Base-by-base conservation (phyloP, 2,888 invertebrate genomes). In the Chymomyza caudatula region DNA sequence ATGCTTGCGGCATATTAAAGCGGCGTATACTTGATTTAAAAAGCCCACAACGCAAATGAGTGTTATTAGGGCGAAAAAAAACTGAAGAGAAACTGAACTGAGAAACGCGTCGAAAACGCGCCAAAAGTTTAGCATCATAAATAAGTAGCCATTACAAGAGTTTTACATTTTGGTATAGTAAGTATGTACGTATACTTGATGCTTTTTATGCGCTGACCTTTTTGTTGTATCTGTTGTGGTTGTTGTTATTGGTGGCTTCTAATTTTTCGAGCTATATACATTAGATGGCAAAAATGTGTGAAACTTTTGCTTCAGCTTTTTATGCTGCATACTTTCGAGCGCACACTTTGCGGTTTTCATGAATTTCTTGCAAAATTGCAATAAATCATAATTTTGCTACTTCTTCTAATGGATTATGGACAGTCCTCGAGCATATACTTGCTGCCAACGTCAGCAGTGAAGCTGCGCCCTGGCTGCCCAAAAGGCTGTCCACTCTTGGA, bases 331-430 rank as follows among this genome's bases (percentile, higher is more conserved):
- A 73, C 78, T 79, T 74, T 67, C 65, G 47, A 53, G 78, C 62
- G 67, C 69, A 76, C 72, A 76, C 76, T 79, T 78, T 78, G 80
- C 55, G 76, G 74, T 76, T 73, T 70, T 67, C 71, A 74, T 71
- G 74, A 79, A 71, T 73, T 71, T 49, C 37, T 47, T 55, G 63
- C 56, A 60, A 61, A 67, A 78, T 69, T 80, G 80, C 80, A 83
- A 83, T 83, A 83, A 83, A 83, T 83, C 83, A 83, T 85, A 83
- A 83, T 83, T 37, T 83, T 85, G 82, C 75, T 79, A 71, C 72
- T 71, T 83, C 84, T 85, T 82, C 80, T 83, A 83, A 83, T 83
- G 83, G 85, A 82, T 82, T 83, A 85, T 77, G 79, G 82, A 73
- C 81, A 76, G 42, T 51, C 67, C 53, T 52, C 44, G 42, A 62